phyloP scores from a whole-genome alignment of 2,797 vertebrate genomes.

The Chrysocyon brachyurus region DNA sequence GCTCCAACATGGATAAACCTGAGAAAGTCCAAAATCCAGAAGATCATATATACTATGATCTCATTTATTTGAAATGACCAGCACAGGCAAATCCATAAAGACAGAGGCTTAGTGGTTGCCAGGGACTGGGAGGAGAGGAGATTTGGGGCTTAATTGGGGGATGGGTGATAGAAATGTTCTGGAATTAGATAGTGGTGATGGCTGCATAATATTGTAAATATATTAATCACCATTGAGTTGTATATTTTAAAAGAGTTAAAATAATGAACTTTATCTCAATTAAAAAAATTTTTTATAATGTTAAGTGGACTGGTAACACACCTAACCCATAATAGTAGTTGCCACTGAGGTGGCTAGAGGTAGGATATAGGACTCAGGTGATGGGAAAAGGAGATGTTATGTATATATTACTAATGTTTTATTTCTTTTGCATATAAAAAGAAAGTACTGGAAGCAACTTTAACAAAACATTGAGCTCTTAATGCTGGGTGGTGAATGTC shows the following conservation, averaged over 20 bases:
- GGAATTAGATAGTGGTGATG: background rate
- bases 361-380: background rate
- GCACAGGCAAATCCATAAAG: background rate
- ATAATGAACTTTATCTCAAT: conserved; percentile 12
- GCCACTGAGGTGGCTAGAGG: background rate
- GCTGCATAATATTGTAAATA: background rate
- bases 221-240: background rate
- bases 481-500: background rate
- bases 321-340: background rate
- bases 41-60: background rate
- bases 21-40: background rate
- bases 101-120: background rate
- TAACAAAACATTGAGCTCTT: conserved; percentile 4
- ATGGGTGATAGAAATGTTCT: background rate
- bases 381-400: background rate
- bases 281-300: background rate
- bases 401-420: background rate
- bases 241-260: conserved; percentile 7
- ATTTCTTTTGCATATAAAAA: background rate
- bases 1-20: background rate
- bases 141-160: background rate
- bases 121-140: background rate
- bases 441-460: conserved; percentile 5
- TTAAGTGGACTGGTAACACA: background rate
- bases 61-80: background rate